Evolutionary conservation across 2,797 vertebrate genomes (phyloP), one percentile per base, ranked within the genome.

Genomic region (Muscicapa striata): DNA sequence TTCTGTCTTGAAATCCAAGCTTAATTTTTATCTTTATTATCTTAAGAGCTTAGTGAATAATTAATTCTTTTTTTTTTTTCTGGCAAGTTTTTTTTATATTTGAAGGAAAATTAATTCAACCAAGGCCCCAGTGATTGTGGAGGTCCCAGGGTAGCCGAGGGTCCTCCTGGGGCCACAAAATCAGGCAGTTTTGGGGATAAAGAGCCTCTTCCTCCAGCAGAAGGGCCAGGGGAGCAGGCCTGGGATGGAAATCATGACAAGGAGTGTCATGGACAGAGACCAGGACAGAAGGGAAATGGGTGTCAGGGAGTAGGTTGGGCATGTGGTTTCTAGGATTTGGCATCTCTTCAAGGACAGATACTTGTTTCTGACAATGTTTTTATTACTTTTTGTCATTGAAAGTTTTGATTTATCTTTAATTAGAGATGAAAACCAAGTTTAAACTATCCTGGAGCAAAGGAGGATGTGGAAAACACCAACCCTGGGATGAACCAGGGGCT

Each of bases 1-100:
- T 92, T 96, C 82, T 74, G 72, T 89, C 79, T 93, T 5, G 6
- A 84, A 95, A 91, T 57, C 64, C 69, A 49, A 89, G 93, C 91
- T 91, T 95, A 85, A 91, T 94, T 94, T 96, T 93, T 94, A 87
- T 96, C 94, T 91, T 87, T 87, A 80, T 94, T 95, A 96, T 93
- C 87, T 91, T 92, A 77, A 70, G 72, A 91, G 87, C 93, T 85
- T 67, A 62, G 84, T 89, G 89, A 95, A 92, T 91, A 92, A 95
- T 94, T 91, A 68, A 94, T 89, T 89, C 57, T 34, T 34, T 77
- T 91, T 80, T 79, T 81, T 84, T 55, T 64, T 92, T 85, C n/a
- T n/a, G n/a, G 64, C 34, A 76, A 82, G 57, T 16, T 81, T 86
- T 80, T 85, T 34, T 58, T 30, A 58, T 45, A 54, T 75, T 83